Percentiles rank a stretch among this genome's conserved stretches.
phyloP scores from a whole-genome alignment of 2,113 vertebrate species.

The Vulpes vulpes region DNA sequence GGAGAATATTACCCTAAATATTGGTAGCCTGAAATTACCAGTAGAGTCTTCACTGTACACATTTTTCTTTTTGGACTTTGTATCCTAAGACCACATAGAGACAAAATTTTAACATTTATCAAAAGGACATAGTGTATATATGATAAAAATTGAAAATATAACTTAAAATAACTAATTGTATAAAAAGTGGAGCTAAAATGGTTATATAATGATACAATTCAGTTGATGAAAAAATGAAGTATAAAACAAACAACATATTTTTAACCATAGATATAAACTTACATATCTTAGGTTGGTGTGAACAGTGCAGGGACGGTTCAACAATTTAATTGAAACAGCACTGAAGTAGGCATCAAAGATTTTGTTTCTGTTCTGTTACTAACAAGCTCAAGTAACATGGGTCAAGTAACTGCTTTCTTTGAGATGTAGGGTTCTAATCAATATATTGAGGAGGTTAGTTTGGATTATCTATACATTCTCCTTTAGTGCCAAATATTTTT shows the following conservation, averaged over 20 bases:
- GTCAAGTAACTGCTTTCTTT: neutral
- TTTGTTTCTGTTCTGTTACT: neutral
- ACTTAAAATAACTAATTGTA: neutral
- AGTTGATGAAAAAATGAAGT: neutral
- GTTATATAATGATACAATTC: neutral
- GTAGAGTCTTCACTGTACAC: neutral
- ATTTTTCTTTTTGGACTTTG: slow-evolving; percentile 9
- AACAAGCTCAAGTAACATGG: neutral
- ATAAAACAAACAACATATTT: neutral
- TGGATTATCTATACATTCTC: neutral
- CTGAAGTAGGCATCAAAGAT: neutral
- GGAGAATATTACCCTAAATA: neutral
- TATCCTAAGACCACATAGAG: neutral
- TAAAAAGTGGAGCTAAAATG: neutral
- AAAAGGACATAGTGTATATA: neutral
- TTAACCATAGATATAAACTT: neutral
- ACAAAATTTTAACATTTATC: neutral
- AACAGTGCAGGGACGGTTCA: neutral
- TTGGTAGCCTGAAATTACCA: neutral
- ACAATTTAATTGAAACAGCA: neutral
- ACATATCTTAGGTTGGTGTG: neutral
- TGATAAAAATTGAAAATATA: neutral
- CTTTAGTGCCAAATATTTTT: neutral
- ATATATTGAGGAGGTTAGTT: neutral
- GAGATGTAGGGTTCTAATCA: neutral